phyloP scores from a whole-genome alignment of 2,888 invertebrate species.

The Dendrolimus houi region DNA sequence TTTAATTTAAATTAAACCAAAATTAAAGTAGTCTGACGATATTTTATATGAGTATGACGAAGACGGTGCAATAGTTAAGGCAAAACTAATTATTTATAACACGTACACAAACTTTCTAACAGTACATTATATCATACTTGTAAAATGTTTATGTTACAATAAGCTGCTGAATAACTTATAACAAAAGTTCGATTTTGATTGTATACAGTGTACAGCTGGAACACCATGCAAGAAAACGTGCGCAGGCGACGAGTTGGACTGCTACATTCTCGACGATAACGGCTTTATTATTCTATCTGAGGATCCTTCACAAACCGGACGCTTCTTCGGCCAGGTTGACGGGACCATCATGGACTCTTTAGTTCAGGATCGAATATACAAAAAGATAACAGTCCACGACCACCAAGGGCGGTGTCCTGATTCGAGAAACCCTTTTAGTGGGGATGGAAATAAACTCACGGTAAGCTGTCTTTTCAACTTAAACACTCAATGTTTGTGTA shows the following conservation, averaged over 20 bases:
- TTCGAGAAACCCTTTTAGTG: slow-evolving; percentile 80
- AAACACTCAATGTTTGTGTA: too few species aligned
- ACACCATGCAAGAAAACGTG: slow-evolving; percentile 88
- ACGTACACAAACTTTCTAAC: too few species aligned
- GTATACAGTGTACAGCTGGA: slow-evolving; percentile 80
- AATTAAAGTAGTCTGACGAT: too few species aligned
- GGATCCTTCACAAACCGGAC: slow-evolving; percentile 89
- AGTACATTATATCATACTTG: too few species aligned
- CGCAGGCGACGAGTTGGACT: slow-evolving; percentile 91
- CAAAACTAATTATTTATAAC: too few species aligned
- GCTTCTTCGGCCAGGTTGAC: slow-evolving; percentile 96
- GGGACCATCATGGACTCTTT: slow-evolving; percentile 96
- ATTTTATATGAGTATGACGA: too few species aligned
- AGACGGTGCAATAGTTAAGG: too few species aligned
- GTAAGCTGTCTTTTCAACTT: slow-evolving; percentile 19
- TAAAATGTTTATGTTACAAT: too few species aligned
- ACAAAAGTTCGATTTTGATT: too few species aligned
- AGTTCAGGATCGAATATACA: slow-evolving; percentile 93
- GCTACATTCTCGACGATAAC: slow-evolving; percentile 95
- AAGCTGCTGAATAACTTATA: too few species aligned
- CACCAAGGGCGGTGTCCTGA: slow-evolving; percentile 91
- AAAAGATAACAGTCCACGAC: slow-evolving; percentile 90
- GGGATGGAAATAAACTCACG: slow-evolving; percentile 47
- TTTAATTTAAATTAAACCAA: too few species aligned
- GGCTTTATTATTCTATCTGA: slow-evolving; percentile 96